Percentiles rank a stretch among this genome's conserved stretches.
These are phyloP conservation scores for Miichthys miiuy DNA, from an alignment of 2,797 vertebrate genomes.

Conservation along the genomic window DNA sequence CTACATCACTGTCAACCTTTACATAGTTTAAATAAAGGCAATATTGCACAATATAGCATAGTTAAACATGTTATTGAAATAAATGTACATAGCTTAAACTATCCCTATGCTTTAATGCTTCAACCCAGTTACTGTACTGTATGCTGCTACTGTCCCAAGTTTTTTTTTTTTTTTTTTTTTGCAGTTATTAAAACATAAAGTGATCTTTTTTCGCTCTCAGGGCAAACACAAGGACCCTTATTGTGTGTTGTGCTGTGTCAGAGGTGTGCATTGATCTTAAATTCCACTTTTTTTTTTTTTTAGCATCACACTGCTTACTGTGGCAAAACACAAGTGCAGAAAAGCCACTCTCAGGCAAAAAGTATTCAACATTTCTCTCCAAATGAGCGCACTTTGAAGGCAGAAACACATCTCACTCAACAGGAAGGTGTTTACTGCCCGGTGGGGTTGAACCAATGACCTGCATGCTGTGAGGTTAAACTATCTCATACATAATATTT, in stretches of 20 bases:
- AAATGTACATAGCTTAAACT: conserved; percentile 41
- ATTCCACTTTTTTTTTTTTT: conserved; percentile 28
- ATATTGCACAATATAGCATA: conserved; percentile 75
- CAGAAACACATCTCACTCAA: not conserved
- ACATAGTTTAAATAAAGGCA: conserved; percentile 65
- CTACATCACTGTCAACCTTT: conserved; percentile 26
- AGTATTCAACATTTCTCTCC: conserved; percentile 1
- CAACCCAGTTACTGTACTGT: conserved; percentile 22
- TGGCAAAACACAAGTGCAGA: conserved; percentile 38
- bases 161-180: conserved; percentile 7
- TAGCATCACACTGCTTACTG: conserved; percentile 24
- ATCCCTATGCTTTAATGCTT: conserved; percentile 42
- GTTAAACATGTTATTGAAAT: conserved; percentile 52
- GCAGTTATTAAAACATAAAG: conserved; percentile 41
- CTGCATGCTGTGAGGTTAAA: not conserved
- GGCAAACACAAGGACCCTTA: conserved; percentile 33
- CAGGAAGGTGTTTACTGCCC: no score
- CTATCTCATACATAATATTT: not conserved
- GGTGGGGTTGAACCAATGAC: not conserved
- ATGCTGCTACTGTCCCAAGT: conserved; percentile 38
- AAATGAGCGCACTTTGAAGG: conserved; percentile 12
- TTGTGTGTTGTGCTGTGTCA: conserved; percentile 41
- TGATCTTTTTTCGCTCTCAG: conserved; percentile 1
- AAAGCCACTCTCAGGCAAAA: conserved; percentile 24
- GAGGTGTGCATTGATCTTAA: conserved; percentile 45